Conservation (phyloP, 2,888 invertebrate species). For the Drosophila robusta region DNA sequence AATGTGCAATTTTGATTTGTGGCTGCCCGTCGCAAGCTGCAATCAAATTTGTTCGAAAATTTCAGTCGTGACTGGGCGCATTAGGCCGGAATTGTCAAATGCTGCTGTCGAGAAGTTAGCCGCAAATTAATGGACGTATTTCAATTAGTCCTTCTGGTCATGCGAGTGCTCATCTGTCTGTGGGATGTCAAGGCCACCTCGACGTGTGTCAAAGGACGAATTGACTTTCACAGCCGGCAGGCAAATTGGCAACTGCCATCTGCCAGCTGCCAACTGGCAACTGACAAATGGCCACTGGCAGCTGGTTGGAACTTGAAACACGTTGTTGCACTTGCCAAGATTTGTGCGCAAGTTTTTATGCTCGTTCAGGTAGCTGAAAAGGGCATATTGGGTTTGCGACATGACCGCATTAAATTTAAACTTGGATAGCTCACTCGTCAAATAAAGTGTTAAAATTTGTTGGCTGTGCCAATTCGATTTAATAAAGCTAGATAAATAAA, state of each 20-base stretch:
- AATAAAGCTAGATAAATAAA: too few relatives aligned
- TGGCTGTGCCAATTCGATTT: too few relatives aligned
- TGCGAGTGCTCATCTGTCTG: not conserved
- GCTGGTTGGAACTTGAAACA: conserved; percentile 9
- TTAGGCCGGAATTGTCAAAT: conserved; percentile 23
- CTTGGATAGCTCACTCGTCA: too few relatives aligned
- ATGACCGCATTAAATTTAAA: too few relatives aligned
- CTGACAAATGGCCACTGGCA: not conserved
- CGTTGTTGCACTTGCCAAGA: conserved; percentile 50
- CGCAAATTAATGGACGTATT: conserved; percentile 54
- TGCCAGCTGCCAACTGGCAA: conserved; percentile 1
- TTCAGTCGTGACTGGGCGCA: conserved; percentile 14
- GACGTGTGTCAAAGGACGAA: conserved; percentile 8
- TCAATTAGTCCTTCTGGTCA: conserved; percentile 43
- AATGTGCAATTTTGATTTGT: conserved; percentile 36
- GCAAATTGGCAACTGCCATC: not conserved
- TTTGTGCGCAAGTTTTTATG: conserved; percentile 33
- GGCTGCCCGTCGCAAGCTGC: conserved; percentile 14
- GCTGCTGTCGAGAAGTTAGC: conserved; percentile 18
- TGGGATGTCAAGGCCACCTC: conserved; percentile 27
- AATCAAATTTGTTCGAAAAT: conserved; percentile 28
- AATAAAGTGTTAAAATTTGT: too few relatives aligned
- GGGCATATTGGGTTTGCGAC: too few relatives aligned
- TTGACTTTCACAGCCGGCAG: conserved; percentile 23
- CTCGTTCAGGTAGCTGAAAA: too few relatives aligned